phyloP scores from a whole-genome alignment of 2,797 vertebrate genomes.

The Leucoraja ocellata region DNA sequence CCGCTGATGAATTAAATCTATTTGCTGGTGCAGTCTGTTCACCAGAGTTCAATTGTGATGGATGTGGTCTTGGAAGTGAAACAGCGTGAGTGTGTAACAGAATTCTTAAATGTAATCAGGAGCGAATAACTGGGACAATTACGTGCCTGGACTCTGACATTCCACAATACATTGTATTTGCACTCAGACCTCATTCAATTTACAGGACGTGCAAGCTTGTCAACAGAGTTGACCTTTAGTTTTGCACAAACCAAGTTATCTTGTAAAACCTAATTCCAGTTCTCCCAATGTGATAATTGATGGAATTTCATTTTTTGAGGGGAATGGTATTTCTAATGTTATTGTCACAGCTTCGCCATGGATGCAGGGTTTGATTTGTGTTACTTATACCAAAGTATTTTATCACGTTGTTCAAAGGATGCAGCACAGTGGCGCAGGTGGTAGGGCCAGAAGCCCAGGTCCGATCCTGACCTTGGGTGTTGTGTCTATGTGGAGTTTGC shows the following conservation, averaged over 20 bases:
- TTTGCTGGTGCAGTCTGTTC: background rate
- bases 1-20: background rate
- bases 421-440: too few relatives aligned
- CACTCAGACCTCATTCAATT: background rate
- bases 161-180: background rate
- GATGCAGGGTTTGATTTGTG: background rate
- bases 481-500: too few relatives aligned
- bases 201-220: background rate
- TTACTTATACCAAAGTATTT: background rate
- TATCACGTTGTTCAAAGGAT: background rate
- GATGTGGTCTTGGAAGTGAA: background rate
- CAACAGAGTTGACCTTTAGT: background rate
- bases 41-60: background rate
- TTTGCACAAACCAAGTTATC: background rate
- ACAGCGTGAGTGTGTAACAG: background rate
- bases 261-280: background rate
- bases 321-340: background rate
- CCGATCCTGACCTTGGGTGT: too few relatives aligned
- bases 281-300: background rate
- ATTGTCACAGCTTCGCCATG: background rate
- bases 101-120: constrained; percentile 16
- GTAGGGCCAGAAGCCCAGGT: too few relatives aligned
- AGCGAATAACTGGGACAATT: background rate
- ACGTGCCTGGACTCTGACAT: background rate
- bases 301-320: background rate